These are phyloP conservation scores for Myotis yumanensis DNA, from an alignment of 2,113 vertebrate species.

Conservation along the genomic window DNA sequence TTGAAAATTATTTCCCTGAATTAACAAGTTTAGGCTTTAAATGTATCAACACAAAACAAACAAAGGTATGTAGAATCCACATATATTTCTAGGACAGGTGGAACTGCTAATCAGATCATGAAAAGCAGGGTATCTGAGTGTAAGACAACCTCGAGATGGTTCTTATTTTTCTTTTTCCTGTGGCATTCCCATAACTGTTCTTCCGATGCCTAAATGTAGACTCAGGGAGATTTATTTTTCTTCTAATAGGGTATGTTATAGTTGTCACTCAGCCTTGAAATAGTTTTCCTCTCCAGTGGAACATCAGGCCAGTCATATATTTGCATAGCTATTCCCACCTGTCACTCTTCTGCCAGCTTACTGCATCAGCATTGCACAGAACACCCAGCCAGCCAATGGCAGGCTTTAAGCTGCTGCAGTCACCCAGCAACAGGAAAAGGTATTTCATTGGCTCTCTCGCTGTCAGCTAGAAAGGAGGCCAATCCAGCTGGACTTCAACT, in stretches of 20 bases:
- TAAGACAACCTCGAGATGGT: not conserved
- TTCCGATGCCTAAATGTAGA: conserved; percentile 60
- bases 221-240: conserved; percentile 76
- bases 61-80: conserved; percentile 16
- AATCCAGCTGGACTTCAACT: conserved; percentile 44
- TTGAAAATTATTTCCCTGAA: conserved; percentile 54
- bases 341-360: conserved; percentile 67
- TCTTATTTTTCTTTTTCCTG: not conserved
- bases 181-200: conserved; percentile 52
- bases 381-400: conserved; percentile 17
- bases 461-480: conserved; percentile 47
- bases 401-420: not conserved
- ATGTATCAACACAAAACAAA: not conserved
- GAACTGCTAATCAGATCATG: conserved; percentile 35
- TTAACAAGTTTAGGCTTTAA: conserved; percentile 42
- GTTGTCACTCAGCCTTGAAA: conserved; percentile 82
- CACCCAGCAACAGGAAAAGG: conserved; percentile 71
- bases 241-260: conserved; percentile 68
- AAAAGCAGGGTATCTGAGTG: conserved; percentile 45
- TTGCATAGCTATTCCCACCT: conserved; percentile 74
- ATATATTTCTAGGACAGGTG: conserved; percentile 21
- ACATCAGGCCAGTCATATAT: conserved; percentile 72
- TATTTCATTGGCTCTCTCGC: conserved; percentile 62
- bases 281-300: conserved; percentile 75
- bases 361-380: conserved; percentile 58